phyloP scores from a whole-genome alignment of 2,888 invertebrate genomes.

The Abscondita cerata region DNA sequence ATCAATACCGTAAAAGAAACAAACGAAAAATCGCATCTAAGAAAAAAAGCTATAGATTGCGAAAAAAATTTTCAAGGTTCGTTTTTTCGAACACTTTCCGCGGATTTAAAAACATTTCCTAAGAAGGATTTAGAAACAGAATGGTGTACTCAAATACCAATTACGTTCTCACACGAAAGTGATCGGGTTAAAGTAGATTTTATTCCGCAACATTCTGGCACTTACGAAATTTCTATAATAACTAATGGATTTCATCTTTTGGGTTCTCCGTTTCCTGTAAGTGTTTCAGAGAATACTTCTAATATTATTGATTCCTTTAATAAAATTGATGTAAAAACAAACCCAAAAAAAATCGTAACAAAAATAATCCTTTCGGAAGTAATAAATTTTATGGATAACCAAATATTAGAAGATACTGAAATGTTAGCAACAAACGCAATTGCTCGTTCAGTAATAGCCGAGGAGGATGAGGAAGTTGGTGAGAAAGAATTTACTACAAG shows the following conservation, averaged over 20 bases:
- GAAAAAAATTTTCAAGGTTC: too few relatives aligned
- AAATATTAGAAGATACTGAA: not conserved
- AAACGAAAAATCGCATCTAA: constrained; percentile 26
- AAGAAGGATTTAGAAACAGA: constrained; percentile 19
- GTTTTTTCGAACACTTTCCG: constrained; percentile 20
- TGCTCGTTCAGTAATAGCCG: not conserved
- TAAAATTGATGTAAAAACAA: constrained; percentile 25
- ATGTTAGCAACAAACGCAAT: not conserved
- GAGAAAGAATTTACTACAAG: not conserved
- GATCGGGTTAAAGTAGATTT: constrained; percentile 64
- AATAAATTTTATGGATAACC: constrained; percentile 48
- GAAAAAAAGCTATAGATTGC: too few relatives aligned
- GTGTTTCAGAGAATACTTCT: constrained; percentile 52
- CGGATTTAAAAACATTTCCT: too few relatives aligned
- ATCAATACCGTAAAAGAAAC: constrained; percentile 30
- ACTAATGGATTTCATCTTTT: constrained; percentile 64
- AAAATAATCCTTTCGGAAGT: constrained; percentile 45
- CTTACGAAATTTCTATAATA: constrained; percentile 65
- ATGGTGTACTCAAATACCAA: constrained; percentile 57
- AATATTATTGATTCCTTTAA: constrained; percentile 32
- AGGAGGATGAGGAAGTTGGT: not conserved
- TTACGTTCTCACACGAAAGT: constrained; percentile 59
- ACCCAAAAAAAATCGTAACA: constrained; percentile 46
- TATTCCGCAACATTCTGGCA: constrained; percentile 61
- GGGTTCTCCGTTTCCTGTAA: constrained; percentile 67